Evolutionary conservation across 2,888 invertebrate genomes (phyloP), one percentile per base, ranked within the genome.

Genomic region (Geotrupes spiniger): DNA sequence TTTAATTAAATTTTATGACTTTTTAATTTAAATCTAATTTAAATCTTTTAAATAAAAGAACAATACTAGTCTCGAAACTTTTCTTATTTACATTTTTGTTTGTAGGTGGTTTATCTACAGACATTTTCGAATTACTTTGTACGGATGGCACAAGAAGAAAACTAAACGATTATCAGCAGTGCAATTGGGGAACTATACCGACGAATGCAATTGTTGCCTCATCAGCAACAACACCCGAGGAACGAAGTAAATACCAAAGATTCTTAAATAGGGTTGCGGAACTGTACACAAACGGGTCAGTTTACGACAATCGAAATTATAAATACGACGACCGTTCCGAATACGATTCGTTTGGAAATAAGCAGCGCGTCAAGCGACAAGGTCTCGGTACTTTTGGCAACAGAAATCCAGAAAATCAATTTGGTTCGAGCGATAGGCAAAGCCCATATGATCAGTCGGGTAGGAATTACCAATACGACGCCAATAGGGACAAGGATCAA

Each of bases 101-200:
- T 63, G 41, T 59, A 87, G 87, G 81, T 62, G 81, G 80, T 5
- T 70, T 87, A 1, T 77, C 78, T 1, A 80, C 81, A 28, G 82
- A 87, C 27, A 77, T 81, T 11, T 92, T 90, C 64, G 89, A 93
- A 69, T 69, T 94, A 44, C 72, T 94, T 1, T 94, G 94, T 66
- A 81, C 79, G 17, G 89, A 92, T 68, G 93, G 92, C 0, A 76
- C 80, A 1, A 80, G 90, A 0, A 78, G 76, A 10, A 73, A 84
- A 0, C 72, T 92, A 8, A 79, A 79, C 1, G 83, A 89, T 41
- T 91, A 84, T 70, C 77, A 79, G 42, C 73, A 73, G 17, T 94
- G 94, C 66, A 85, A 91, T 71, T 94, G 94, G 94, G 94, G 92
- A 4, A 73, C 76, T 37, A 85, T 89, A 8, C 92, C 92, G 0